A percentile compares a stretch with the other conserved stretches of the same genome.
phyloP scores from a whole-genome alignment of 2,888 invertebrate species.

The Cartodere bifasciata region DNA sequence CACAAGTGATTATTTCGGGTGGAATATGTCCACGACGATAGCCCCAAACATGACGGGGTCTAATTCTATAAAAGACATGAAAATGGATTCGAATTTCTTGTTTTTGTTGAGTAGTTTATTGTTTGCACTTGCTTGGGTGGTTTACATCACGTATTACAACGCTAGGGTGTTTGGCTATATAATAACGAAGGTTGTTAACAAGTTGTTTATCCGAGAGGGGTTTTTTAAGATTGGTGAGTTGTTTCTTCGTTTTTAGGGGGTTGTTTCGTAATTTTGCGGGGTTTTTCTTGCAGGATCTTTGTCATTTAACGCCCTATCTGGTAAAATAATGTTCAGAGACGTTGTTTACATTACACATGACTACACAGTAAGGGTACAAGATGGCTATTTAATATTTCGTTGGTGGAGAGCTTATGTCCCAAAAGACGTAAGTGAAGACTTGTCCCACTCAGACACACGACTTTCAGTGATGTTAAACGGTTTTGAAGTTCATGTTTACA shows the following conservation, averaged over 20 bases:
- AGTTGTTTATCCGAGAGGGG: conserved; percentile 73
- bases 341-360: conserved; percentile 89
- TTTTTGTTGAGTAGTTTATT: conserved; percentile 70
- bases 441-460: conserved; percentile 89
- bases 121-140: conserved; percentile 79
- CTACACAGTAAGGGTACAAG: conserved; percentile 83
- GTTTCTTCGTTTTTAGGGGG: conserved; percentile 6
- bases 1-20: no score
- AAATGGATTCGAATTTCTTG: conserved; percentile 64
- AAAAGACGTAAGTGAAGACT: conserved; percentile 90
- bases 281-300: conserved; percentile 63
- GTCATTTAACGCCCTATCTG: conserved; percentile 88
- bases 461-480: conserved; percentile 86
- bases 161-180: conserved; percentile 83
- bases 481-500: conserved; percentile 90
- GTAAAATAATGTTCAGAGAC: conserved; percentile 97
- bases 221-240: conserved; percentile 76
- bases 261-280: conserved; percentile 4
- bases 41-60: no score
- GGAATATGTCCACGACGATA: no score
- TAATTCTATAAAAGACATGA: conserved; percentile 53
- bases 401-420: conserved; percentile 97
- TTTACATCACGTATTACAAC: conserved; percentile 91
- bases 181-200: conserved; percentile 77
- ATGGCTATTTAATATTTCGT: conserved; percentile 93